phyloP scores from a whole-genome alignment of 2,113 vertebrate species.

The Microcebus ravelobensis region DNA sequence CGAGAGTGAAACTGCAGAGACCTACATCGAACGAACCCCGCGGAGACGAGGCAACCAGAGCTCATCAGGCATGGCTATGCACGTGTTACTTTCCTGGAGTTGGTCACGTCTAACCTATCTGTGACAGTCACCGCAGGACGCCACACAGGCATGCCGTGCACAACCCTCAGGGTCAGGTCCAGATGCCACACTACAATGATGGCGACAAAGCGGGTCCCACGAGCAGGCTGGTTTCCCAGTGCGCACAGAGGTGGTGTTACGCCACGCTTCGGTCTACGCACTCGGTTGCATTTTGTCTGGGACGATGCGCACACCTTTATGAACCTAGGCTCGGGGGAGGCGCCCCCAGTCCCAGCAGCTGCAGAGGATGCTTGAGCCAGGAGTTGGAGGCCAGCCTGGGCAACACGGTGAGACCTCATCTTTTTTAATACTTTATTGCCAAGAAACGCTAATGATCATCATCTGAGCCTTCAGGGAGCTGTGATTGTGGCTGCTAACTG shows the following conservation, averaged over 20 bases:
- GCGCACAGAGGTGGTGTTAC: background rate
- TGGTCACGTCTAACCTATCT: background rate
- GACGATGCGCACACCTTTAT: no score
- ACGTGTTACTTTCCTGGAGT: background rate
- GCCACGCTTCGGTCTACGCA: fast-evolving
- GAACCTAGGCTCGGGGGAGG: no score
- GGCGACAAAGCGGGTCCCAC: no score
- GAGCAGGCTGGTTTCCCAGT: background rate
- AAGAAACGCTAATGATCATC: fast-evolving
- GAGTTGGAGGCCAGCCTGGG: background rate
- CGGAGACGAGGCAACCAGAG: background rate
- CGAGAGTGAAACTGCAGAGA: background rate
- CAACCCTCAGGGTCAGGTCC: no score
- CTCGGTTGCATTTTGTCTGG: background rate
- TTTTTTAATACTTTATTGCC: background rate
- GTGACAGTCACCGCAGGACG: background rate
- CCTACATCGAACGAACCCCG: no score
- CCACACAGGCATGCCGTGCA: no score
- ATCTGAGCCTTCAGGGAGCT: fast-evolving
- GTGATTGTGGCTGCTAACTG: background rate
- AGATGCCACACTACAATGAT: no score
- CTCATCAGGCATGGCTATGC: background rate
- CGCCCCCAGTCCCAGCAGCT: background rate
- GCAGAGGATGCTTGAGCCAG: background rate
- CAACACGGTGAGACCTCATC: background rate